These are phyloP conservation scores for Sinocyclocheilus anshuiensis DNA, from an alignment of 2,113 vertebrate genomes.

Conservation along the genomic window DNA sequence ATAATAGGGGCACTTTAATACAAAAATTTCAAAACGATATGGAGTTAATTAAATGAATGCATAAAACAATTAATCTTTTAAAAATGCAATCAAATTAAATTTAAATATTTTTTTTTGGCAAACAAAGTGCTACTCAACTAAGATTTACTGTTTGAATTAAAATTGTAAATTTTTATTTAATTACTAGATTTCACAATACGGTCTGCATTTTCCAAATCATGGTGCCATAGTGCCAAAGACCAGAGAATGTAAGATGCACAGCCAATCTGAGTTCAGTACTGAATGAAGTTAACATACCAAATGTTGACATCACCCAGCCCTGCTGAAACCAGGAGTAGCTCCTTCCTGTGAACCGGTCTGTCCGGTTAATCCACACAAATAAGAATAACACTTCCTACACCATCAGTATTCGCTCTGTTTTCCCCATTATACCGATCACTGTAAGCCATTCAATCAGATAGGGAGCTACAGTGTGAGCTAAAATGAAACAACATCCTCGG, in stretches of 20 bases:
- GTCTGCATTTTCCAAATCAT: neutral
- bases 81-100: no score
- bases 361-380: constrained; percentile 60
- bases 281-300: constrained; percentile 25
- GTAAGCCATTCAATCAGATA: neutral
- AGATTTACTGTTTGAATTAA: no score
- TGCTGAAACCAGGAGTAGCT: constrained; percentile 43
- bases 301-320: constrained; percentile 45
- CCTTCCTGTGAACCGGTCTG: constrained; percentile 61
- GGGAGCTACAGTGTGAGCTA: neutral
- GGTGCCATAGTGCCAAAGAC: neutral
- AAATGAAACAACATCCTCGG: no score
- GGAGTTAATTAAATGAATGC: no score
- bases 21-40: no score
- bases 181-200: neutral
- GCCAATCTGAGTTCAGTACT: neutral
- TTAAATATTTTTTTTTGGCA: no score
- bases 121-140: no score
- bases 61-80: no score
- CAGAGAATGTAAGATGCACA: neutral
- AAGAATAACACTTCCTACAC: constrained; percentile 28
- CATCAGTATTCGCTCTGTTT: neutral
- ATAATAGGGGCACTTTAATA: no score
- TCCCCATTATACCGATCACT: neutral
- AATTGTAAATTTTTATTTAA: no score